These are phyloP conservation scores for Parambassis ranga DNA, from an alignment of 2,797 vertebrate genomes.

Conservation along the genomic window DNA sequence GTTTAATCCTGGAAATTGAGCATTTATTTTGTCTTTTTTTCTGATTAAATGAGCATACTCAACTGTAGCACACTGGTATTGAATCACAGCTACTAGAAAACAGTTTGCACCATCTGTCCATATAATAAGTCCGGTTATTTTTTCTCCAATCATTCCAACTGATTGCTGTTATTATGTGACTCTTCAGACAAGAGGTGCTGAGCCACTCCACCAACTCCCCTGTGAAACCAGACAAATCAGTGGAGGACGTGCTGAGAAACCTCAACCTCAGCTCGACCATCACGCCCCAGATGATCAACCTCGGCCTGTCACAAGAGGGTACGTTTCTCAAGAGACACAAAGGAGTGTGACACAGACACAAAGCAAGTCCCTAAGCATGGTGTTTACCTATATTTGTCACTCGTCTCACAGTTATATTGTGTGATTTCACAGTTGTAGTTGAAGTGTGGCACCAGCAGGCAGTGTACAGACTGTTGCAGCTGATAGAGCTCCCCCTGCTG, in stretches of 20 bases:
- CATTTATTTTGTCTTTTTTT: conserved; percentile 13
- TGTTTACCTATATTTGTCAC: not conserved
- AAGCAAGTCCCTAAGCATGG: not conserved
- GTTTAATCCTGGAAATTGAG: conserved; percentile 1
- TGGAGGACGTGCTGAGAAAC: conserved; percentile 90
- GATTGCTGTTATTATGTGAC: conserved; percentile 52
- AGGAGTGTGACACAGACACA: accelerated
- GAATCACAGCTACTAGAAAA: conserved; percentile 5
- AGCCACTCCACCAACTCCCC: conserved; percentile 76
- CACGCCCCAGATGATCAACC: conserved; percentile 82
- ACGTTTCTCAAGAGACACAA: conserved; percentile 46
- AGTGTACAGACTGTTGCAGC: conserved; percentile 88
- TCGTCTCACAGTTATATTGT: not conserved
- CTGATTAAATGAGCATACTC: conserved; percentile 13
- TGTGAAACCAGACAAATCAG: conserved; percentile 80
- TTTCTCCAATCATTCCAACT: conserved; percentile 23
- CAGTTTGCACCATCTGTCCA: conserved; percentile 13
- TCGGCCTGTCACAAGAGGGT: conserved; percentile 87
- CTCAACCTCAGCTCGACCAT: conserved; percentile 85
- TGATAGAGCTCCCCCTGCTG: conserved; percentile 93
- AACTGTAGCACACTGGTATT: conserved; percentile 7
- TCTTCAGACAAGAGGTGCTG: conserved; percentile 79
- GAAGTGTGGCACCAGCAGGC: conserved; percentile 97
- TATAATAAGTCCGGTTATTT: conserved; percentile 7
- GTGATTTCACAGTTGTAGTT: conserved; percentile 84